Conservation (phyloP, 2,888 invertebrate genomes). For the Cantharis flavilabris region DNA sequence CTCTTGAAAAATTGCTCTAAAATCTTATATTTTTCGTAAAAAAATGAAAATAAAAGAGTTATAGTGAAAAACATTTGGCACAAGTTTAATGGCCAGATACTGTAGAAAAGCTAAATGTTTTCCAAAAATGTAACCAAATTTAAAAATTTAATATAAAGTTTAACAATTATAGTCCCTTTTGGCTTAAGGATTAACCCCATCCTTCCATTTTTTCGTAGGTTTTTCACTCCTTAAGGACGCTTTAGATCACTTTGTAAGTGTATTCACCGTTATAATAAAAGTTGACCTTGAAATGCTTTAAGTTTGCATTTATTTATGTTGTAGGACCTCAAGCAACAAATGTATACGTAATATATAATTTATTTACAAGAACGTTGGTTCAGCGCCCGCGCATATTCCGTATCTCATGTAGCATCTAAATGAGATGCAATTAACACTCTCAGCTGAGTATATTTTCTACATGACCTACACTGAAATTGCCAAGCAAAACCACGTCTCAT, state of each 20-base stretch:
- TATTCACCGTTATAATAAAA: background rate
- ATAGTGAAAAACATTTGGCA: too few relatives aligned
- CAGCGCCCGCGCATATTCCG: slow-evolving; percentile 43
- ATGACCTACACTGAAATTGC: slow-evolving; percentile 24
- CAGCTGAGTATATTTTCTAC: slow-evolving; percentile 38
- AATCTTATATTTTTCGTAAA: too few relatives aligned
- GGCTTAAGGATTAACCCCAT: too few relatives aligned
- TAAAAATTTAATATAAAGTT: too few relatives aligned
- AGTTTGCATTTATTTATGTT: background rate
- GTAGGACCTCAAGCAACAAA: slow-evolving; percentile 10
- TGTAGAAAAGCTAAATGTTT: too few relatives aligned
- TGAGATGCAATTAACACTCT: slow-evolving; percentile 50
- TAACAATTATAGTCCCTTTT: too few relatives aligned
- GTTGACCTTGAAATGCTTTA: background rate
- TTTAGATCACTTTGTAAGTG: background rate
- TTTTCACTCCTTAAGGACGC: background rate
- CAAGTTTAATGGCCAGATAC: too few relatives aligned
- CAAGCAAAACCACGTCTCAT: slow-evolving; percentile 28
- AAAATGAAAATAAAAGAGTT: too few relatives aligned
- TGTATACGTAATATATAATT: slow-evolving; percentile 38
- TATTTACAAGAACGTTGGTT: slow-evolving; percentile 43
- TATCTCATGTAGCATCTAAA: slow-evolving; percentile 47
- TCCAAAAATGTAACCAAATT: too few relatives aligned
- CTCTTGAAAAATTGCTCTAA: too few relatives aligned
- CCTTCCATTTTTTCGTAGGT: background rate